phyloP scores from a whole-genome alignment of 1,140 invertebrate species.

The Cotesia vestalis region DNA sequence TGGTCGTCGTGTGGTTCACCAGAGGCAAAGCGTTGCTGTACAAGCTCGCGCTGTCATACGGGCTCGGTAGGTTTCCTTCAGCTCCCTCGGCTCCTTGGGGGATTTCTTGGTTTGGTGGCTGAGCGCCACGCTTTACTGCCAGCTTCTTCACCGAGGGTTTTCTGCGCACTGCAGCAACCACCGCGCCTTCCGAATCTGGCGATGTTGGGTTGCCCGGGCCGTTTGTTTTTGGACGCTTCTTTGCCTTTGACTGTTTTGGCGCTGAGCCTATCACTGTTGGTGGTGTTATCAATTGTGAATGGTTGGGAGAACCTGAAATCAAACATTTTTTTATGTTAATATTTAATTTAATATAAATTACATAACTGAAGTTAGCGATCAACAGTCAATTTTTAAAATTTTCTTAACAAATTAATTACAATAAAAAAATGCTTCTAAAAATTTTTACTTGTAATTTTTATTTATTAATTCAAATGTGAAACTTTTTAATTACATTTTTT shows the following conservation, averaged over 20 bases:
- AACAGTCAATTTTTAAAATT: too few relatives aligned
- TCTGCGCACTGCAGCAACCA: conserved; percentile 65
- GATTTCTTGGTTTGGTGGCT: conserved; percentile 69
- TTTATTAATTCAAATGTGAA: too few relatives aligned
- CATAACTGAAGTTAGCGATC: too few relatives aligned
- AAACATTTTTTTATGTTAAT: not conserved
- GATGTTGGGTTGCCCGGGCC: conserved; percentile 70
- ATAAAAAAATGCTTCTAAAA: too few relatives aligned
- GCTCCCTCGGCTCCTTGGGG: conserved; percentile 72
- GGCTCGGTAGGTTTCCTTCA: conserved; percentile 72
- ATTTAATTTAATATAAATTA: too few relatives aligned
- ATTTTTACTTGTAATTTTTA: too few relatives aligned
- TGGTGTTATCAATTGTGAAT: conserved; percentile 79
- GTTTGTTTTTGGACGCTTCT: conserved; percentile 73
- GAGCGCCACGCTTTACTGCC: conserved; percentile 63
- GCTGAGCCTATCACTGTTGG: conserved; percentile 80
- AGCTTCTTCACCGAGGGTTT: conserved; percentile 84
- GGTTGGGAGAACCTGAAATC: conserved; percentile 74
- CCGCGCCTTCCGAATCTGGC: conserved; percentile 68
- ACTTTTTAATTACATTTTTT: too few relatives aligned
- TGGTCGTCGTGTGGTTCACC: conserved; percentile 66
- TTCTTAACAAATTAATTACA: too few relatives aligned
- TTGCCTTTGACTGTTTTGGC: conserved; percentile 76
- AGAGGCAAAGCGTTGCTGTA: conserved; percentile 81
- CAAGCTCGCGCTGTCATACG: conserved; percentile 79